phyloP scores from a whole-genome alignment of 2,888 invertebrate genomes.

The Thecophora atra region DNA sequence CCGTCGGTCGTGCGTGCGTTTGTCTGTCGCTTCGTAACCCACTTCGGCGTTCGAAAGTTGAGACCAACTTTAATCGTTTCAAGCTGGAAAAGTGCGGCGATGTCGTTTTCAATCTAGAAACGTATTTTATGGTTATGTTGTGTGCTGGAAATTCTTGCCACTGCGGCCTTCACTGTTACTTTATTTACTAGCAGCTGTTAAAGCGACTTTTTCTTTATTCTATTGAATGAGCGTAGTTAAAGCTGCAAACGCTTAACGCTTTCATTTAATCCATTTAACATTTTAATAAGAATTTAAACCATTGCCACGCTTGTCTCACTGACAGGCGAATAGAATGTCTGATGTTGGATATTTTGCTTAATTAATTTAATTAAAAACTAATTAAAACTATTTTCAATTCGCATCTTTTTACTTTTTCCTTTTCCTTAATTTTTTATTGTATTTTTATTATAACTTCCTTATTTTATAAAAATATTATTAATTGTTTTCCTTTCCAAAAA shows the following conservation, averaged over 20 bases:
- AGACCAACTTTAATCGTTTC: background rate
- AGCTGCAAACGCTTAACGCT: too few species aligned
- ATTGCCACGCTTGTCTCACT: background rate
- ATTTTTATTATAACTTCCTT: too few species aligned
- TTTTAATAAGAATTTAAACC: constrained; percentile 17
- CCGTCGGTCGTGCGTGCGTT: too few species aligned
- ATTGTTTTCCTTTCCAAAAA: too few species aligned
- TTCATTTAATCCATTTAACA: background rate
- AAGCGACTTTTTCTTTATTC: background rate
- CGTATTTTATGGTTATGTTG: too few species aligned
- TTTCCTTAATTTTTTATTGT: too few species aligned
- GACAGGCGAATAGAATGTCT: background rate
- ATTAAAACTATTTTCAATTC: background rate
- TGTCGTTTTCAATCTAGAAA: constrained; percentile 7
- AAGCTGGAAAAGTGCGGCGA: background rate
- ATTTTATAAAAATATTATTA: too few species aligned
- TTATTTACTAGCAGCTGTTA: background rate
- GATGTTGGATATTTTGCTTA: background rate
- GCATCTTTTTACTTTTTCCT: background rate
- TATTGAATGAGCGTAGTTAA: background rate
- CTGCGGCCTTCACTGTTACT: background rate
- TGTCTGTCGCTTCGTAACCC: background rate
- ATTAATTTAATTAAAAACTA: too few species aligned
- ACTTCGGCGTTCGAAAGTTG: constrained; percentile 6
- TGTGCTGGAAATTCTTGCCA: too few species aligned